Evolutionary conservation across 2,797 vertebrate genomes (phyloP), one percentile per base, ranked within the genome.

Genomic region (Acanthurus tractus): DNA sequence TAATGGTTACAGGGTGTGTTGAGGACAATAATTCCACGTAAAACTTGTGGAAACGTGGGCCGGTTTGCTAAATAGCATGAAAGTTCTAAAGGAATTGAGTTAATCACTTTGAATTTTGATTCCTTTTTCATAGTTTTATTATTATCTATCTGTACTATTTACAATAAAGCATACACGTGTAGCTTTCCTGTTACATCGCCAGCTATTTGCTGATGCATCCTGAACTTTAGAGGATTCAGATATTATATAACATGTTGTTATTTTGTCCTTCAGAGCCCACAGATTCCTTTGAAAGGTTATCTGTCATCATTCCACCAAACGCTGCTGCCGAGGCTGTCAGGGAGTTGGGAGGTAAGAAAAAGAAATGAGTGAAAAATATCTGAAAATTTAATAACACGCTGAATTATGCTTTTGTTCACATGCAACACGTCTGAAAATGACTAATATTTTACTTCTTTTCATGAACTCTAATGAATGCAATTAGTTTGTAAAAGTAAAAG

Each of bases 261-360:
- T 54, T 65, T 38, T 86, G 22, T 74, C 14, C 38, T 54, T 22
- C 78, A 94, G 94, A 84, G 59, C 25, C 9, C 7, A 4, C 75
- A 22, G 70, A 66, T 63, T 48, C 58, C 22, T 72, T 38, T 11
- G 64, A 90, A 40, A 76, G 15, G 54, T 77, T 93, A 57, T 53
- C 22, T 4, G 42, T 94, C 22, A 70, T 86, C 23, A 86, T 92
- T 25, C 89, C 94, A 62, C 22, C 81, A 1, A 81, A 81, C 14
- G 74, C 67, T 84, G 79, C 84, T 53, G 81, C 87, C 34, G 88
- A 86, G 65, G 78, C 83, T 18, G 53, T 36, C 46, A 68, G 42
- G 20, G 81, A 88, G 49, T n/a, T 72, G 23, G 29, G 44, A 66
- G 90, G 88, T 89, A 69, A 85, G 61, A 44, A 22, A 9, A 52